These are phyloP conservation scores for Forficula auricularia DNA, from an alignment of 1,140 invertebrate genomes.

Conservation along the genomic window DNA sequence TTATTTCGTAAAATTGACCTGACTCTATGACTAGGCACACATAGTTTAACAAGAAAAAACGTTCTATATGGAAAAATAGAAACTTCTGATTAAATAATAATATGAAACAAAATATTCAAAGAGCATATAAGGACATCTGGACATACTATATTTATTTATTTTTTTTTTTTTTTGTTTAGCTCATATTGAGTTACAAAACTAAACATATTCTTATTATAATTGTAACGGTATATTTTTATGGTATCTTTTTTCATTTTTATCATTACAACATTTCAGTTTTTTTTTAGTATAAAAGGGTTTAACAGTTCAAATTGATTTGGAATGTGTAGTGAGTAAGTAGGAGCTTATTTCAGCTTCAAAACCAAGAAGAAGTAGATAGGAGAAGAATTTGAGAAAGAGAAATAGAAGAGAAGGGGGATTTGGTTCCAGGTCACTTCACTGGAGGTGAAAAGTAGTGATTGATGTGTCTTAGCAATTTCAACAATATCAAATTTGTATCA, in stretches of 20 bases:
- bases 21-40: conserved; percentile 15
- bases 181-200: conserved; percentile 14
- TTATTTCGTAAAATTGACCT: conserved; percentile 12
- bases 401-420: no score
- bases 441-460: no score
- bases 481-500: no score
- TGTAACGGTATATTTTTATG: conserved; percentile 11
- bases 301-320: conserved; percentile 5
- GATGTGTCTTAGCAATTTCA: no score
- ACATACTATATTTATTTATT: conserved; percentile 12
- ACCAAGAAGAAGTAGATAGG: no score
- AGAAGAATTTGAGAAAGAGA: no score
- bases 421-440: no score
- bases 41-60: conserved; percentile 14
- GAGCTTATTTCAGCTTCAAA: no score
- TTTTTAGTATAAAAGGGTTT: neutral
- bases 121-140: conserved; percentile 8
- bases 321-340: conserved; percentile 5
- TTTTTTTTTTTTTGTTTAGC: conserved; percentile 7
- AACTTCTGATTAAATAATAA: conserved; percentile 15
- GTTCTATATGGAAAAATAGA: conserved; percentile 15
- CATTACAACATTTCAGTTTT: conserved; percentile 2
- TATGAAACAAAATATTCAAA: conserved; percentile 11
- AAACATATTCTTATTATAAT: conserved; percentile 13
- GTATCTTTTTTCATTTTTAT: conserved; percentile 1